phyloP scores from a whole-genome alignment of 1,140 invertebrate genomes.

The Apis cerana region DNA sequence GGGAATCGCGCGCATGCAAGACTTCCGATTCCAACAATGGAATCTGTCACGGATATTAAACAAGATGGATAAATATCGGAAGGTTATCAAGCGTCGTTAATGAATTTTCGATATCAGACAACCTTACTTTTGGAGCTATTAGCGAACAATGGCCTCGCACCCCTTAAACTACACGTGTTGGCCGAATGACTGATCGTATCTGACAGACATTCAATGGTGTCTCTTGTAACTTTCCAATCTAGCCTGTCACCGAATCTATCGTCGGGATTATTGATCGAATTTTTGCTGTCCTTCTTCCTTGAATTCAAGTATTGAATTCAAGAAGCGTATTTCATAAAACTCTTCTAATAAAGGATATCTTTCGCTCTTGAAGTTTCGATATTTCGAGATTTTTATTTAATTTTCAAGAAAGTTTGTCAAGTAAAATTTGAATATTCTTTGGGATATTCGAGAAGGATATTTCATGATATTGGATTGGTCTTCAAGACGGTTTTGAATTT shows the following conservation, averaged over 20 bases:
- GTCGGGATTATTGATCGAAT: not conserved
- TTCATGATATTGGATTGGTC: no score
- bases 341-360: not conserved
- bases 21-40: slow-evolving; percentile 24
- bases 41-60: slow-evolving; percentile 34
- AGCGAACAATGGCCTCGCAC: slow-evolving; percentile 37
- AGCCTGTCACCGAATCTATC: slow-evolving; percentile 12
- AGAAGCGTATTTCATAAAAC: not conserved
- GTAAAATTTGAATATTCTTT: not conserved
- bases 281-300: not conserved
- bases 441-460: not conserved
- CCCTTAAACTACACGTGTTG: slow-evolving; percentile 35
- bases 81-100: slow-evolving; percentile 31
- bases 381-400: not conserved
- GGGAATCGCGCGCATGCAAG: slow-evolving; percentile 17
- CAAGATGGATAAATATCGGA: slow-evolving; percentile 35
- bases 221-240: slow-evolving; percentile 37
- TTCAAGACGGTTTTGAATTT: no score
- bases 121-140: slow-evolving; percentile 45
- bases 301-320: not conserved
- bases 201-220: slow-evolving; percentile 23
- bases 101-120: slow-evolving; percentile 47
- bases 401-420: no score
- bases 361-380: not conserved
- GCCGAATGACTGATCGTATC: slow-evolving; percentile 34